A percentile compares a stretch with the other conserved stretches of the same genome.
phyloP scores from a whole-genome alignment of 2,888 invertebrate genomes.

The Lissocephala sabroskyi region DNA sequence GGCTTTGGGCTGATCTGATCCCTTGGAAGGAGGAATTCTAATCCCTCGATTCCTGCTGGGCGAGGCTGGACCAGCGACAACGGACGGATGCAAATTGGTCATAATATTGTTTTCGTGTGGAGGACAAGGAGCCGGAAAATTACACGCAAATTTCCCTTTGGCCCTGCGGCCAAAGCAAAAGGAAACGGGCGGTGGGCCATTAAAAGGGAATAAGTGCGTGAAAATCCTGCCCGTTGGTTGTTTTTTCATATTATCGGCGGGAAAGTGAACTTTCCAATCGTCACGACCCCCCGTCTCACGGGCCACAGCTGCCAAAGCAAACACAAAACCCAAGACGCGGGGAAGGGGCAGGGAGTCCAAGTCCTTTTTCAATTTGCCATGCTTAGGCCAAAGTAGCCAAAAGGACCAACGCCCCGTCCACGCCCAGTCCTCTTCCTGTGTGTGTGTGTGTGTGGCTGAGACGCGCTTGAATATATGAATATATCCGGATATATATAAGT shows the following conservation, averaged over 20 bases:
- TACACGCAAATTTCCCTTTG: neutral
- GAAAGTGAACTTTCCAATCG: no score
- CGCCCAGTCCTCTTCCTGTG: neutral
- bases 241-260: slow-evolving; percentile 61
- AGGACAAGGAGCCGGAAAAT: no score
- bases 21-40: slow-evolving; percentile 55
- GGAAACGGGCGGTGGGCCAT: slow-evolving; percentile 24
- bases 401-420: neutral
- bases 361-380: slow-evolving; percentile 8
- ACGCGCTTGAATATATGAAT: neutral
- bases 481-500: slow-evolving; percentile 23
- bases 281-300: no score
- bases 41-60: no score
- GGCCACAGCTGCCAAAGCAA: neutral
- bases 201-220: slow-evolving; percentile 64
- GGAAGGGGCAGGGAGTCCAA: no score
- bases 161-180: no score
- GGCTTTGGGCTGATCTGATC: no score
- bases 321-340: slow-evolving; percentile 2
- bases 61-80: no score
- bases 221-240: slow-evolving; percentile 55
- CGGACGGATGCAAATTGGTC: no score
- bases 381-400: slow-evolving; percentile 1
- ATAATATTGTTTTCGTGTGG: no score
- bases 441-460: no score